Evolutionary conservation across 2,888 invertebrate species (phyloP), one percentile per base, ranked within the genome.

Genomic region (Boloria euphrosyne): DNA sequence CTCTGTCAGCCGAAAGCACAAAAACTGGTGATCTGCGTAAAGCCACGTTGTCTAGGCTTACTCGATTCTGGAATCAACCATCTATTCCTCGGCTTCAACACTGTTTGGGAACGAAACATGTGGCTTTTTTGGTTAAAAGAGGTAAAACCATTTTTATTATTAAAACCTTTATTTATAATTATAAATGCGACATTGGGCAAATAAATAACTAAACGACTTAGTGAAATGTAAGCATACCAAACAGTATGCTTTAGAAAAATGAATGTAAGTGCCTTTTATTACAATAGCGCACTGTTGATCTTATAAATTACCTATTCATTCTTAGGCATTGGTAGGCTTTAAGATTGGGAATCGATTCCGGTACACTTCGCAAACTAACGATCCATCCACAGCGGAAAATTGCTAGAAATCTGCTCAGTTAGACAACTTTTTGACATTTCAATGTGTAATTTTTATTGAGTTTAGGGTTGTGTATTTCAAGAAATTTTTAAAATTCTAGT

Each of bases 71-170:
- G 78, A 51, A 76, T 82, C 69, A 91, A 93, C 75, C 94, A 94
- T 75, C 85, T 95, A 54, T 95, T 94, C 77, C 89, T 95, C 2
- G 95, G 95, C 60, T 95, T 95, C 81, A 93, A 93, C 73, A 93
- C 94, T 52, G 88, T 93, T 70, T 94, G 94, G 94, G 95, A 95
- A 78, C 89, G 95, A 74, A 94, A 94, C 74, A 88, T 95, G 78
- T 95, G 95, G 95, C 93, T 92, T 71, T 86, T 86, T 73, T 95
- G 95, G 95, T 81, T 95, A 10, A 93, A 93, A 82, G 93, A 94
- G 93, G 95, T 94, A 84, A 77, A 83, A 78, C n/a, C 13, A 13
- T 54, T 38, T 14, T 16, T 13, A 43, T 1, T 43, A 5, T 17
- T 22, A 47, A 10, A 13, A 46, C 27, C 6, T 5, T 13, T 31